These are phyloP conservation scores for Rana temporaria DNA, from an alignment of 2,113 vertebrate species.

Conservation along the genomic window DNA sequence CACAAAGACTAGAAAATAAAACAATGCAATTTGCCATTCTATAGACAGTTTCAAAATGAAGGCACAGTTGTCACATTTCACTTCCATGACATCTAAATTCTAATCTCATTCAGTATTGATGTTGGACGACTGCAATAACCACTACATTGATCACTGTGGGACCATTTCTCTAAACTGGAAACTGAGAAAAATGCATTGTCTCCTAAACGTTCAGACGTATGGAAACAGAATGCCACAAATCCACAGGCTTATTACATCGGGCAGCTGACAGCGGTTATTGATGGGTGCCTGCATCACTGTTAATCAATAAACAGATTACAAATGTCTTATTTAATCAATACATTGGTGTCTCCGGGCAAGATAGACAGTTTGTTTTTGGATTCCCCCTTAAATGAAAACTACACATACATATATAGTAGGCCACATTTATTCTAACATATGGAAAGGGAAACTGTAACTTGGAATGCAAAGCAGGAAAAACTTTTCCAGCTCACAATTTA, in stretches of 20 bases:
- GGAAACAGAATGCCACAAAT: slow-evolving; percentile 5
- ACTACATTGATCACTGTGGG: not conserved
- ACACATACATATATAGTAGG: not conserved
- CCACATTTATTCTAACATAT: not conserved
- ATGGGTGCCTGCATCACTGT: not conserved
- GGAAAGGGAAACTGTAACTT: not conserved
- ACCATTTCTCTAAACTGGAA: not conserved
- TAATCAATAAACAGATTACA: slow-evolving; percentile 2
- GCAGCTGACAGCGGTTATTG: not conserved
- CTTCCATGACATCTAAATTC: not conserved
- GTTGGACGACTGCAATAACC: not conserved
- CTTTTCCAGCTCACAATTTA: no score
- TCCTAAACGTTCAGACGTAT: not conserved
- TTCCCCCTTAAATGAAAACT: not conserved
- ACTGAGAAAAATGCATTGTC: slow-evolving; percentile 19
- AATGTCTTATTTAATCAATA: slow-evolving; percentile 27
- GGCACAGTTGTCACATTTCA: not conserved
- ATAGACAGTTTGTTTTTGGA: not conserved
- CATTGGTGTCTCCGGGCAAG: not conserved
- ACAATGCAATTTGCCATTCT: no score
- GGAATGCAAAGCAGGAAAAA: not conserved
- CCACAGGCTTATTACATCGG: slow-evolving; percentile 28
- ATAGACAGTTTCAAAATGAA: not conserved
- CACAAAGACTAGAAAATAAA: no score
- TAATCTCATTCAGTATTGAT: slow-evolving; percentile 4